Evolutionary conservation across 92 coral and sea anemone species (phyloP).

Genomic region (Nematostella vectensis): DNA sequence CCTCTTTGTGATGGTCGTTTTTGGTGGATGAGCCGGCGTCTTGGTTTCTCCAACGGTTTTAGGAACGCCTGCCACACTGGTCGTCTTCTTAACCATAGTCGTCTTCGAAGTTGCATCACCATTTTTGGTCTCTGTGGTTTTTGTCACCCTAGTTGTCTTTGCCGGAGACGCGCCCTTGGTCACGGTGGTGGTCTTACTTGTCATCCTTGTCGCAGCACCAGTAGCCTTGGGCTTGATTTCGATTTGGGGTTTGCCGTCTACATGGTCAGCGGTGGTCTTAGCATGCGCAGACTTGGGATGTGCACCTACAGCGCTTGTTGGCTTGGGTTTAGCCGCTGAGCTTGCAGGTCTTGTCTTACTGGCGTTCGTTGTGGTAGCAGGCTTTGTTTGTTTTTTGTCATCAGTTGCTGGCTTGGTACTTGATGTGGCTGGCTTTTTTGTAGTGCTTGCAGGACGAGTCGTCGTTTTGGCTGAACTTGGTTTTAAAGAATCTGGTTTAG

Average conservation of each 20-base stretch:
- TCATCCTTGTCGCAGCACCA: conserved; percentile 24
- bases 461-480: neutral
- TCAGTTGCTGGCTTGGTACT: neutral
- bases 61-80: conserved; percentile 5
- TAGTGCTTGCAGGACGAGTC: conserved; percentile 1
- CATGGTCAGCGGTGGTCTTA: conserved; percentile 12
- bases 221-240: conserved; percentile 39
- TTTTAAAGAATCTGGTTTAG: neutral
- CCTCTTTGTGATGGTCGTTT: conserved; percentile 22
- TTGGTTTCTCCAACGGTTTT: conserved; percentile 24
- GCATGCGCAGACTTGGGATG: conserved; percentile 9
- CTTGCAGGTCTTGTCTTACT: conserved; percentile 5
- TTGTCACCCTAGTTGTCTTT: conserved; percentile 28
- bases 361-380: conserved; percentile 2
- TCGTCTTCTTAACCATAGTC: conserved; percentile 49
- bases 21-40: conserved; percentile 7
- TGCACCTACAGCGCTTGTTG: conserved; percentile 8
- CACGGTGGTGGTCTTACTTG: conserved; percentile 27
- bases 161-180: no score
- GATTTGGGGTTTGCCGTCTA: conserved; percentile 13
- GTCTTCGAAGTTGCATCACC: conserved; percentile 34
- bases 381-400: conserved; percentile 11
- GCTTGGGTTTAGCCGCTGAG: conserved; percentile 6
- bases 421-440: neutral
- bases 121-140: conserved; percentile 35